Base-by-base conservation (phyloP, 1,140 invertebrate genomes). In the Leptonema lineaticorne region DNA sequence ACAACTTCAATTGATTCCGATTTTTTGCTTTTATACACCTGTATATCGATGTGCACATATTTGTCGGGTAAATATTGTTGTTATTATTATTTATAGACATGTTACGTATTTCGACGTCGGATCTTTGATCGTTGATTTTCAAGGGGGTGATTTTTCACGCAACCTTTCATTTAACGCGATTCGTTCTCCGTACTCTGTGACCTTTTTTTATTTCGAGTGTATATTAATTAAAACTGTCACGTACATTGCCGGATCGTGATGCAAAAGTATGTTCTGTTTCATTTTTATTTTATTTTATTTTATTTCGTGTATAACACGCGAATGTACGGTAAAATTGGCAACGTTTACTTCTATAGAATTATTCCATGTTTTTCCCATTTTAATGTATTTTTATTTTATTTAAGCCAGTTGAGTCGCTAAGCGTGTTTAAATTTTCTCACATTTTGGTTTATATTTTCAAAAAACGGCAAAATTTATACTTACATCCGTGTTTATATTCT, bases 181-280 rank as follows among this genome's bases (percentile, higher is more conserved):
- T n/a, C n/a, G n/a, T n/a, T n/a, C n/a, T n/a, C n/a, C n/a, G n/a
- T n/a, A n/a, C n/a, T n/a, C n/a, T n/a, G 53, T 9, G 37, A 41
- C 27, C 48, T 22, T 48, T 29, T 46, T 24, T 27, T 41, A 7
- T 16, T 28, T 24, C n/a, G 20, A 18, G 0, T n/a, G 22, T 37
- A 46, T 63, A 58, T 45, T 46, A 22, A 69, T 58, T 64, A 64
- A 57, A 57, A 29, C 48, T 69, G 62, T 57, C 50, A 45, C 53
- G 29, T 24, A 30, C 67, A 57, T n/a, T 37, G 67, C 59, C 67
- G 63, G n/a, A 22, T 37, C 41, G 24, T 33, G 27, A 45, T 33
- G 67, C 46, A 37, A 48, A 58, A 67, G 22, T 18, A 63, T 56
- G 60, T 69, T 46, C 33, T 14, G 30, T 28, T 59, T 59, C 11